Conservation (phyloP, 2,888 invertebrate genomes). For the Thyatira batis region DNA sequence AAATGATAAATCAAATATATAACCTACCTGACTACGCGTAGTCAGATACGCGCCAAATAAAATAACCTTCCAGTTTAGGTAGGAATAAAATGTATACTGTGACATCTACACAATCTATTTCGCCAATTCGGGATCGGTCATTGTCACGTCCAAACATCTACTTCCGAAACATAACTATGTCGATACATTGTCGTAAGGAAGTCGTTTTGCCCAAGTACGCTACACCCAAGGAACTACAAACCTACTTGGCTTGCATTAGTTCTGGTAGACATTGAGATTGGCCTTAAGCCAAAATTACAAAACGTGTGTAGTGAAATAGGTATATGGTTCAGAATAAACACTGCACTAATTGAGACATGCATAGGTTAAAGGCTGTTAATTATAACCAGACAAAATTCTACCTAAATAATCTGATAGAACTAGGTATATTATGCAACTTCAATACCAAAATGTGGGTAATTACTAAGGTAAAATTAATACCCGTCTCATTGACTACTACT, state of each 20-base stretch:
- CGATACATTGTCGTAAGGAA: background rate
- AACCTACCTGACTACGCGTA: no score
- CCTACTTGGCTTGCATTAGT: background rate
- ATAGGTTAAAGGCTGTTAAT: constrained; percentile 11
- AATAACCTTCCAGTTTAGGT: background rate
- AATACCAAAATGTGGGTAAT: no score
- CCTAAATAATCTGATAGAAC: constrained; percentile 13
- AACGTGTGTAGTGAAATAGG: constrained; percentile 3
- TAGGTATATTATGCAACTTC: no score
- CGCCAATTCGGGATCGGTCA: background rate
- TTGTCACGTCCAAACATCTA: background rate
- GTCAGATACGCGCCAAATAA: no score
- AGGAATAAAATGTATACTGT: background rate
- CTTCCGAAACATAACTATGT: background rate
- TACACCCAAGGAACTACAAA: background rate
- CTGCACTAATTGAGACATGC: constrained; percentile 6
- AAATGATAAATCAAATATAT: no score
- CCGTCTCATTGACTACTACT: no score
- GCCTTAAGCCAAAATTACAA: constrained; percentile 4
- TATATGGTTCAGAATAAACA: constrained; percentile 7
- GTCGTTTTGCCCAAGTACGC: background rate
- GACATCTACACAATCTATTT: background rate
- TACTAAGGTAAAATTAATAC: no score
- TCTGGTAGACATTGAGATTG: background rate
- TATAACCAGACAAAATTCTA: no score